phyloP scores from a whole-genome alignment of 1,140 invertebrate species.

The Hylaeus volcanicus region DNA sequence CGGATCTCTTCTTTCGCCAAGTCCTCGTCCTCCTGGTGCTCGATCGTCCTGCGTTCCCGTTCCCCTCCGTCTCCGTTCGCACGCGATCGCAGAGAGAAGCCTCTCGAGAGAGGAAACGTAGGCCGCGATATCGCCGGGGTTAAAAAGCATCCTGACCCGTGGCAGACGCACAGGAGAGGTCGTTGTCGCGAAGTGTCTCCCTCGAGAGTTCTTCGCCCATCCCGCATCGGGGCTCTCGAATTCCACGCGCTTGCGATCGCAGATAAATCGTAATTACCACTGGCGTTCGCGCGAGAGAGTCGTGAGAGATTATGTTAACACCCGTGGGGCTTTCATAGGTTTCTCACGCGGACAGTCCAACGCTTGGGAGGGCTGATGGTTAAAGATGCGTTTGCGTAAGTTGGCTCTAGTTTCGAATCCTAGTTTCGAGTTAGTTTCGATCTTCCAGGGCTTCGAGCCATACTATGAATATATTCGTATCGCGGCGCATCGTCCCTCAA shows the following conservation, averaged over 20 bases:
- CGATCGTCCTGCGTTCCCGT: neutral
- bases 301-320: neutral
- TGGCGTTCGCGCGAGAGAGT: too few species aligned
- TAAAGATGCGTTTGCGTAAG: too few species aligned
- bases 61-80: neutral
- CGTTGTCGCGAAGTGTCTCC: slow-evolving; percentile 16
- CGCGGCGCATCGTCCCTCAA: too few species aligned
- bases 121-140: slow-evolving; percentile 33
- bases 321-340: too few species aligned
- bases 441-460: too few species aligned
- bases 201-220: neutral
- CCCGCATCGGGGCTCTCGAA: slow-evolving; percentile 10
- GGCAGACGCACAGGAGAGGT: neutral
- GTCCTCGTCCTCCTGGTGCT: neutral
- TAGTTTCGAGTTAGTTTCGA: too few species aligned
- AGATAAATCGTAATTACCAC: slow-evolving; percentile 31
- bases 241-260: neutral
- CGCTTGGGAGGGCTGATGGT: too few species aligned
- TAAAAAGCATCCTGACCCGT: slow-evolving; percentile 46
- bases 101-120: slow-evolving; percentile 3
- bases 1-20: slow-evolving; percentile 23
- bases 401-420: too few species aligned
- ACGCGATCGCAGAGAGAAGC: neutral
- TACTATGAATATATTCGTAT: too few species aligned
- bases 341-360: too few species aligned